Evolutionary conservation across 2,888 invertebrate species (phyloP), one percentile per base, ranked within the genome.

Genomic region (Eugnorisma glareosa): DNA sequence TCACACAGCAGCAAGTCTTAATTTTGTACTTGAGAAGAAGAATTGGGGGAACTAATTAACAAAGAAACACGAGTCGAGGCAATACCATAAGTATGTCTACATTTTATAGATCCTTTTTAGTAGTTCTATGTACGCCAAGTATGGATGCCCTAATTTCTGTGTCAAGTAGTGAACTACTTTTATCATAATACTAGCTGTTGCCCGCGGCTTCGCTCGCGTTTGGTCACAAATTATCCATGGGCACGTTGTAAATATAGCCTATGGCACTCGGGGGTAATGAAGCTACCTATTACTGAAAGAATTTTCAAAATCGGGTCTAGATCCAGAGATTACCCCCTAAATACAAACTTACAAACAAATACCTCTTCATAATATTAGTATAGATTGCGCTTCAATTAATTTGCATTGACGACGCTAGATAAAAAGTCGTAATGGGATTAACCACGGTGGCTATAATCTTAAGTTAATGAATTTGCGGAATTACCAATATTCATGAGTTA

Each of bases 391-490:
- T 35, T 63, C 43, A 59, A 71, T 10, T 35, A 59, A 67, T 54
- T 54, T 24, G 37, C 11, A 45, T 59, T 31, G n/a, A 5, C 61
- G 66, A 35, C 48, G 24, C 28, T 43, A 28, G n/a, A 59, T 66
- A 51, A 70, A 31, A 54, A 31, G 59, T 67, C 3, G 35, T 48
- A 57, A 21, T 18, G 13, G 81, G 28, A 51, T 80, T 72, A 75
- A 67, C 72, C 69, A 67, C 69, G 13, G 35, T 31, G 63, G 15
- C n/a, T 2, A 43, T 68, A 59, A 67, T 79, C 73, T 48, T 63
- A 13, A 40, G 4, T n/a, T 75, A 61, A 81, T 84, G 43, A 51
- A 13, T 69, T 61, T 35, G 48, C 21, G 8, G 57, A 57, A 45
- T 35, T 35, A 54, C 61, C 21, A 51, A 70, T 63, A 67, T 59